phyloP scores from a whole-genome alignment of 2,113 vertebrate species.

The Sterrhoptilus dennistouni region DNA sequence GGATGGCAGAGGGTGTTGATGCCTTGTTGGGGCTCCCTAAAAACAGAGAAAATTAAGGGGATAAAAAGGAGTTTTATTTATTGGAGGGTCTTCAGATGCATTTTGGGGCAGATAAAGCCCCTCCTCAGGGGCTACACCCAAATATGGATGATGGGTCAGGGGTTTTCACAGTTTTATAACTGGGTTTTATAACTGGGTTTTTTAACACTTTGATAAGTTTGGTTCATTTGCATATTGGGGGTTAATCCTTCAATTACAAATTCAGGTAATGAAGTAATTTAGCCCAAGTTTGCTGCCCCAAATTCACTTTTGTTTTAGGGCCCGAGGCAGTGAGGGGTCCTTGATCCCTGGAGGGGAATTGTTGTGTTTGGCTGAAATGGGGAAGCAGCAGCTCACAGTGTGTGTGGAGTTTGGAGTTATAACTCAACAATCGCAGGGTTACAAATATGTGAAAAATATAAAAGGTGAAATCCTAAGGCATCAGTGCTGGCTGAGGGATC shows the following conservation, averaged over 20 bases:
- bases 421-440: background rate
- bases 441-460: background rate
- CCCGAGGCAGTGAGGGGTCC: background rate
- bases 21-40: background rate
- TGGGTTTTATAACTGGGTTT: no score
- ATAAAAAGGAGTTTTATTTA: background rate
- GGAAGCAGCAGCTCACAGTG: background rate
- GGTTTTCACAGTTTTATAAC: background rate
- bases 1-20: background rate
- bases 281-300: background rate
- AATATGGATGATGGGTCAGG: no score
- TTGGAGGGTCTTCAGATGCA: background rate
- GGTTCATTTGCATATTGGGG: background rate
- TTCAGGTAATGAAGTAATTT: background rate
- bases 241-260: background rate
- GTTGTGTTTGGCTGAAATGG: background rate
- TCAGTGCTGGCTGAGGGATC: background rate
- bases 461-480: background rate
- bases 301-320: background rate
- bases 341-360: background rate
- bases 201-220: background rate
- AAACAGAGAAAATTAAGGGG: background rate
- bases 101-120: accelerated
- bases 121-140: no score
- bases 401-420: accelerated